Base-by-base conservation (phyloP, 2,797 vertebrate species). In the Periophthalmus magnuspinnatus region DNA sequence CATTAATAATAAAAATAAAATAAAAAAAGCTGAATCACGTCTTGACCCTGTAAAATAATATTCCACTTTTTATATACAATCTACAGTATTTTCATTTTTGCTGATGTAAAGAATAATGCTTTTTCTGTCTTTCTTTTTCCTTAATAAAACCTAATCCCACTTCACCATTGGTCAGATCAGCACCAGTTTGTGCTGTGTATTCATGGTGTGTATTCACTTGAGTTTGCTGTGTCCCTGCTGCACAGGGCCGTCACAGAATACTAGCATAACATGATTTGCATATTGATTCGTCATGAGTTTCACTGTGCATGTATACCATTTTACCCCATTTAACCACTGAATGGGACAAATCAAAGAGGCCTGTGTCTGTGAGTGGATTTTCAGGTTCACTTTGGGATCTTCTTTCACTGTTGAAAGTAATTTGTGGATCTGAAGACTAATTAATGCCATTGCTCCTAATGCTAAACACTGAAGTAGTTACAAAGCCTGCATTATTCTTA, bases 251-350 rank as follows among this genome's bases (percentile, higher is more conserved):
- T 32, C 38, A 41, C 38, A 45, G 41, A 45, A 45, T 45, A 11
- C 41, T 13, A 57, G 5, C 55, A 28, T 57, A 57, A 57, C 55
- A 32, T 19, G 58, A 60, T 60, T 60, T 60, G 17, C 58, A 36
- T 60, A 60, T 60, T 36, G 58, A 60, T 57, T 57, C 55, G 55
- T 60, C 58, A 60, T 36, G 58, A 36, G 33, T 60, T 60, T 60
- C 33, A 57, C 19, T 1, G 58, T 36, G 58, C 58, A 36, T 36
- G 32, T 60, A 13, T 32, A 24, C 55, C 55, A 57, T 32, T 57
- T 32, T 57, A 16, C 55, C 55, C 55, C 24, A 57, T 32, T 57
- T 57, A 57, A 32, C 55, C 13, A 16, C 41, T 57, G 10, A 57
- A 71, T 65, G 14, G 45, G 63, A 36, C 36, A 74, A 69, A 62